Conservation (phyloP, 1,140 invertebrate genomes). For the Neodiprion virginianus region DNA sequence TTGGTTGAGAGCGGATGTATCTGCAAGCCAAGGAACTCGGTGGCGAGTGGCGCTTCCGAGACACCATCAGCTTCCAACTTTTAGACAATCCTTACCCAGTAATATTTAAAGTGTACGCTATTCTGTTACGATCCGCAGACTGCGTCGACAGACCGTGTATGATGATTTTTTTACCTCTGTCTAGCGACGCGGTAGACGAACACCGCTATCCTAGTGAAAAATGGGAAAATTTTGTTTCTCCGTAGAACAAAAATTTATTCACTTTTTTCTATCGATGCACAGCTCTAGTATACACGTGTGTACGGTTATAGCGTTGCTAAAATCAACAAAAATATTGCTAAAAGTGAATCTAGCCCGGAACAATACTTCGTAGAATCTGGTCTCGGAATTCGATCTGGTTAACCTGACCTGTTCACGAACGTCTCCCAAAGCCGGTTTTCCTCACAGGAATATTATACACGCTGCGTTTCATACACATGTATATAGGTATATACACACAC, state of each 20-base stretch:
- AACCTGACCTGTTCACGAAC: constrained; percentile 40
- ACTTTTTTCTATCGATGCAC: background rate
- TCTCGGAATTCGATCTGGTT: constrained; percentile 54
- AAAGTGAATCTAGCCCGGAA: constrained; percentile 7
- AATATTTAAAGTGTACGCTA: background rate
- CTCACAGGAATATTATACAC: constrained; percentile 32
- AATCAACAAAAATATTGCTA: background rate
- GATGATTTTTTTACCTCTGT: background rate
- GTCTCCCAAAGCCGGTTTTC: constrained; percentile 43
- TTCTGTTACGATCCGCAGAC: background rate
- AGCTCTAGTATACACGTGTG: background rate
- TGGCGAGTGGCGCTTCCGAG: constrained; percentile 42
- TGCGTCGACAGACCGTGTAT: background rate
- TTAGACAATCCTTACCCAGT: constrained; percentile 28
- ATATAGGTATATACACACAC: background rate
- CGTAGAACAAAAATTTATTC: background rate
- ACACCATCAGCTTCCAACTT: constrained; percentile 52
- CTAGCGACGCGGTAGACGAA: background rate
- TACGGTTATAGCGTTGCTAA: background rate
- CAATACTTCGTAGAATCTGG: constrained; percentile 46
- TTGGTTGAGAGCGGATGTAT: constrained; percentile 91
- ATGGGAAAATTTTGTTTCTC: background rate
- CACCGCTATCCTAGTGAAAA: background rate
- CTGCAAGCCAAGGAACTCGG: constrained; percentile 82
- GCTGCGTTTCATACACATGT: background rate